Evolutionary conservation across 2,113 vertebrate genomes (phyloP), one percentile per base, ranked within the genome.

Genomic region (cattle (Bos taurus)): DNA sequence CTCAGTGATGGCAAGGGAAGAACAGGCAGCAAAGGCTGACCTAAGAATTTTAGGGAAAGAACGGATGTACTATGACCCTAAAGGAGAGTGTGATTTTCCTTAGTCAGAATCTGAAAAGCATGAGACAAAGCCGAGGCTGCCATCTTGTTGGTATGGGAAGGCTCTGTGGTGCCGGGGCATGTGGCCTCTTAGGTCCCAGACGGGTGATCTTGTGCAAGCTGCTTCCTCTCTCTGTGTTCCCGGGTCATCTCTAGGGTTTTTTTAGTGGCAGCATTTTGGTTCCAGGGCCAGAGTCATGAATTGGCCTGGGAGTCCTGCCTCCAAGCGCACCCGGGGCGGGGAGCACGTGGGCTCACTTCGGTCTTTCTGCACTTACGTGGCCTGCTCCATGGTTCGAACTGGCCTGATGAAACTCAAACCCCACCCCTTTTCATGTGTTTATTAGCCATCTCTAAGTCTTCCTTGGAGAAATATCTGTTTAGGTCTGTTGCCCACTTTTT

Each of bases 291-390:
- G 36, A 33, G 36, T 36, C 13, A 7, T 36, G 17, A 57, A 57
- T 17, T 2, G 25, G 56, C 28, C 26, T 5, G 8, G 52, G 81
- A 54, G 56, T 84, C 81, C 81, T 83, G 50, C 81, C 50, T 83
- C 33, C 13, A 36, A 26, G 25, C 7, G 8, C 30, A 4, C 2
- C 40, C 40, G 50, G 8, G 43, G 11, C 0, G 1, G 52, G 52
- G 33, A 59, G 57, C 4, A 5, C 0, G 2, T 50, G 11, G n/a
- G 87, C 46, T 1, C 2, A 13, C 30, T 30, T 26, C 6, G 10
- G 17, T 40, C 87, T 25, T n/a, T 25, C n/a, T 7, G 1, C 23
- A 11, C 50, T 36, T 16, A 16, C 17, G 0, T 13, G 11, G 28
- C 50, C 78, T 59, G 23, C 21, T 36, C 4, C 4, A 8, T 48